Evolutionary conservation across 2,888 invertebrate species (phyloP), one percentile per base, ranked within the genome.

Genomic region (Resseliella maxima): DNA sequence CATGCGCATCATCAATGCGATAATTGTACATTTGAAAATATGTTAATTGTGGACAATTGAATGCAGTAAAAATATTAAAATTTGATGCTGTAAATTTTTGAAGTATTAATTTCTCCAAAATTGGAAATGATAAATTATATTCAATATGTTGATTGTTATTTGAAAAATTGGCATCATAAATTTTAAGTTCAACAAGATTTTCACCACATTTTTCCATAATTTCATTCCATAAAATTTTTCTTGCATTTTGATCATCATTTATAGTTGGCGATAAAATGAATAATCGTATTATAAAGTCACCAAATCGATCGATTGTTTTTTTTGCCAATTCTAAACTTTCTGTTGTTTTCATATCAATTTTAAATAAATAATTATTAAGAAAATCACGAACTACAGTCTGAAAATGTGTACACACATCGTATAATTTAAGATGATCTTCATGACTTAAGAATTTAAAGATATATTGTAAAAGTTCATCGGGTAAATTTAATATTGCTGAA

Each of bases 11-110:
- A 2, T 50, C 46, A 2, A 50, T 50, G 18, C 18, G 2, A 18
- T 18, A 18, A 15, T 50, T 18, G 46, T 18, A 59, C 5, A 59
- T n/a, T 59, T 59, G 24, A 5, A 59, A 24, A 27, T 59, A 24
- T 59, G n/a, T 59, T 0, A 59, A 18, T 59, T 59, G n/a, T 59
- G 59, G 59, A 59, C 59, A 59, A 12, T 59, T 59, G 59, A 59
- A 59, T 24, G 24, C 6, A 2, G 59, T 24, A 24, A 59, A 59
- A 6, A 59, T 24, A 59, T 24, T 59, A 6, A 6, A 27, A 3
- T 59, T n/a, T 24, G 18, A 27, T 18, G 24, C 24, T 3, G 6
- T 27, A 24, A 12, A 59, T 27, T 59, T 24, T 12, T n/a, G 3
- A 24, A 59, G 27, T 5, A 59, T 24, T 24, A 59, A 59, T 24